phyloP scores from a whole-genome alignment of 2,888 invertebrate genomes.

The Drosophila paranaensis region DNA sequence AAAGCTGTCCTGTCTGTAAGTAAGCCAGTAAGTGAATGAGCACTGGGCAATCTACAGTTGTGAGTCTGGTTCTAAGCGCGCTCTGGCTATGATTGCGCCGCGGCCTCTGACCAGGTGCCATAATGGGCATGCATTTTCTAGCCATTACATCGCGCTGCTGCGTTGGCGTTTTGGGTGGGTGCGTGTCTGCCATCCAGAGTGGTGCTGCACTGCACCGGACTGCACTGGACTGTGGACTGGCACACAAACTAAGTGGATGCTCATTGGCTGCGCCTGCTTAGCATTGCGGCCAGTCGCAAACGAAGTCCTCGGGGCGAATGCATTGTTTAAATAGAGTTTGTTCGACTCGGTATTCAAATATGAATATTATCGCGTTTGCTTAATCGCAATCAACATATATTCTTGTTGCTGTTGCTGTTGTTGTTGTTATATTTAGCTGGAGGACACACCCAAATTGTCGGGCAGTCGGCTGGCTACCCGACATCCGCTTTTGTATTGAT shows the following conservation, averaged over 20 bases:
- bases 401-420: slow-evolving; percentile 17
- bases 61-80: slow-evolving; percentile 5
- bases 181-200: slow-evolving; percentile 49
- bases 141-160: slow-evolving; percentile 54
- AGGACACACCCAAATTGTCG: slow-evolving; percentile 57
- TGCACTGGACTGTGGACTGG: slow-evolving; percentile 8
- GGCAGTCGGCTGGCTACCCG: slow-evolving; percentile 30
- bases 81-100: slow-evolving; percentile 5
- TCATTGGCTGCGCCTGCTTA: slow-evolving; percentile 66
- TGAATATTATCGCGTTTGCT: slow-evolving; percentile 79
- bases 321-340: slow-evolving; percentile 81
- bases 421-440: slow-evolving; percentile 21
- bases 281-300: slow-evolving; percentile 21
- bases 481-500: slow-evolving; percentile 51
- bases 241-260: slow-evolving; percentile 39
- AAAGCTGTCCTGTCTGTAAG: slow-evolving; percentile 57
- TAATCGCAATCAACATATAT: slow-evolving; percentile 74
- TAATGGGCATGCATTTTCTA: slow-evolving; percentile 75
- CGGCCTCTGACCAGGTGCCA: slow-evolving; percentile 69
- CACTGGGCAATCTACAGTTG: slow-evolving; percentile 18
- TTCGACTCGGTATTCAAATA: slow-evolving; percentile 71
- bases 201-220: slow-evolving; percentile 1
- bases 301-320: slow-evolving; percentile 62
- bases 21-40: slow-evolving; percentile 77
- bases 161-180: slow-evolving; percentile 67